Conservation (phyloP, 2,113 vertebrate genomes). For the Ceuthmochares aereus region DNA sequence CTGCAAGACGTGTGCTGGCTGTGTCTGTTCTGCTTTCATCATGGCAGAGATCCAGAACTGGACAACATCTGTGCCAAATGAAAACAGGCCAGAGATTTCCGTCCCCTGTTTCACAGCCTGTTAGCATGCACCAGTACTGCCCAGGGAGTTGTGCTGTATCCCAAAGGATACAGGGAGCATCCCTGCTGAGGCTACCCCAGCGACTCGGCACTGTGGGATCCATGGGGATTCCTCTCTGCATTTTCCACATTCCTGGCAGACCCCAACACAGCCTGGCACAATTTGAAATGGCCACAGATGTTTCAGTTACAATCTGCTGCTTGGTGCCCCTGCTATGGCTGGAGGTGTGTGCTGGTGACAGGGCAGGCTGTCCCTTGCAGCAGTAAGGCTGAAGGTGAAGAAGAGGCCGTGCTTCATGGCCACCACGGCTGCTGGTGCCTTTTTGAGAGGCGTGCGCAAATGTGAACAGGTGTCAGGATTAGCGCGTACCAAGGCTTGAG, state of each 20-base stretch:
- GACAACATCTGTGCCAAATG: not conserved
- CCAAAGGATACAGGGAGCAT: not conserved
- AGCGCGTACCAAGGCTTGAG: accelerated
- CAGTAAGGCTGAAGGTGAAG: not conserved
- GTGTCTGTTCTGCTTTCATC: accelerated
- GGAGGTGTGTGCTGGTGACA: not conserved
- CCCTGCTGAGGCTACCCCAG: not conserved
- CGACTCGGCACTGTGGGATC: not conserved
- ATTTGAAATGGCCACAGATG: accelerated
- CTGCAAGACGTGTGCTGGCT: accelerated
- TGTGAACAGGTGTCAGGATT: not conserved
- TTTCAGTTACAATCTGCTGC: not conserved
- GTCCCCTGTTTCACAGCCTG: not conserved
- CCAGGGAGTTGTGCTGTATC: no score
- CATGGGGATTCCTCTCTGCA: not conserved
- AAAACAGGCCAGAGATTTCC: not conserved
- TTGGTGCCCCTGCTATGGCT: not conserved
- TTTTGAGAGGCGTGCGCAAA: not conserved
- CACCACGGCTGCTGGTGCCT: not conserved
- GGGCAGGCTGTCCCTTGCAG: not conserved
- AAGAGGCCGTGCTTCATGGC: not conserved
- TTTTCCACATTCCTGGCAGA: not conserved
- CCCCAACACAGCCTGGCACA: not conserved
- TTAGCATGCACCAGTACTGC: accelerated
- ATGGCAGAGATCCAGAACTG: not conserved